Percentiles rank a stretch among this genome's conserved stretches.
phyloP scores from a whole-genome alignment of 2,797 vertebrate genomes.

The Periparus ater region DNA sequence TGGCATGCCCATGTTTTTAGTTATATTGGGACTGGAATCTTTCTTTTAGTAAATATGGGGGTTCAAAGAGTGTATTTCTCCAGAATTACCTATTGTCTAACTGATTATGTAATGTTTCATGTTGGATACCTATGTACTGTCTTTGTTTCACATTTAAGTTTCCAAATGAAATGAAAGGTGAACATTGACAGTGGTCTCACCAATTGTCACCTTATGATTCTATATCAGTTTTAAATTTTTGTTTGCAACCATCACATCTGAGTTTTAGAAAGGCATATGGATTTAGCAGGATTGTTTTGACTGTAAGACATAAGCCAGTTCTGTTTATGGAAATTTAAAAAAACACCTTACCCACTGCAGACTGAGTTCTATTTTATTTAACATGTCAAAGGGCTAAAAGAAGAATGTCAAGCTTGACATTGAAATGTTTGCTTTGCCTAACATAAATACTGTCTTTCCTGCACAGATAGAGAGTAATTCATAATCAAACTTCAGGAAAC shows the following conservation, averaged over 20 bases:
- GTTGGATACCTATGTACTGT: background rate
- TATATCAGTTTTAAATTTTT: background rate
- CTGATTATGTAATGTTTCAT: background rate
- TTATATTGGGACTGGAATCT: background rate
- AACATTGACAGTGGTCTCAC: background rate
- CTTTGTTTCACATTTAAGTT: background rate
- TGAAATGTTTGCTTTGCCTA: background rate
- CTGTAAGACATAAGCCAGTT: background rate
- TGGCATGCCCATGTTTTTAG: background rate
- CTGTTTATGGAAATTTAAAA: background rate
- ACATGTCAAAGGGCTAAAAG: conserved; percentile 13
- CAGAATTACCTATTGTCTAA: background rate
- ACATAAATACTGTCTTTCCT: background rate
- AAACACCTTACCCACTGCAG: background rate
- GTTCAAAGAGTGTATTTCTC: background rate
- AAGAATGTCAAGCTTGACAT: conserved; percentile 1
- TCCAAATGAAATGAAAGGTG: background rate
- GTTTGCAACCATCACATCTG: background rate
- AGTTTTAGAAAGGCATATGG: background rate
- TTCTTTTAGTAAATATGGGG: background rate
- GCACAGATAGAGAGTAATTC: background rate
- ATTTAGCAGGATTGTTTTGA: background rate
- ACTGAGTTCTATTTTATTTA: background rate
- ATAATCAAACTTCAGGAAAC: background rate
- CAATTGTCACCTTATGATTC: background rate